Percentiles rank a stretch among this genome's conserved stretches.
These are phyloP conservation scores for Physeter macrocephalus DNA, from an alignment of 2,113 vertebrate species.

Conservation along the genomic window DNA sequence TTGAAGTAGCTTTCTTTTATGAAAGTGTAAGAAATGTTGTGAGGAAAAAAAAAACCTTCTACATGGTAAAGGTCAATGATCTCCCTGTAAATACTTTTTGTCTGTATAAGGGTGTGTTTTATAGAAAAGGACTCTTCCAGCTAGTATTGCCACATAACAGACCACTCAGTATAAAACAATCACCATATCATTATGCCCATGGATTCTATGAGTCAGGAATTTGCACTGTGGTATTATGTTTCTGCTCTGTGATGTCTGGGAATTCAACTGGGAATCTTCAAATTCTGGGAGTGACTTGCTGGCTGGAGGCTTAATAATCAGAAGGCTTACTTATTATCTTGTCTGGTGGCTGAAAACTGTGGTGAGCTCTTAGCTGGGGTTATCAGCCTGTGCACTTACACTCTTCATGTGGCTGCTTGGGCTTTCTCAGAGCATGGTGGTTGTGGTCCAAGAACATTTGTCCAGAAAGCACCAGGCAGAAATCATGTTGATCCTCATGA, in stretches of 20 bases:
- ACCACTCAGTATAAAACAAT: background rate
- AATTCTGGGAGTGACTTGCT: background rate
- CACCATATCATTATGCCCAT: background rate
- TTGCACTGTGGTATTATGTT: background rate
- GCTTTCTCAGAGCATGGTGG: background rate
- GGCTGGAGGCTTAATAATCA: background rate
- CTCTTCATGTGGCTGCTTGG: background rate
- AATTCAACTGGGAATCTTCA: background rate
- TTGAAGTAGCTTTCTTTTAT: background rate
- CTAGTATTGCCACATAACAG: background rate
- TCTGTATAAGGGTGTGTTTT: background rate
- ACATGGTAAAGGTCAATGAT: background rate
- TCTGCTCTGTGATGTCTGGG: background rate
- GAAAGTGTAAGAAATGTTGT: background rate
- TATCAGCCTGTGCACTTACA: background rate
- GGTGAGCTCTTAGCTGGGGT: too few species aligned
- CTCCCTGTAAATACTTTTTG: background rate
- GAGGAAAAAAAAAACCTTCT: background rate
- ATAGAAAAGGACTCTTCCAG: background rate
- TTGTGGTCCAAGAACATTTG: background rate
- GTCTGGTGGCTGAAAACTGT: background rate
- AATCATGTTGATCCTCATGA: background rate
- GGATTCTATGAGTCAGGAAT: background rate
- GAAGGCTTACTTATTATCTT: background rate
- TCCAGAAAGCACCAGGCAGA: background rate